A percentile compares a stretch with the other conserved stretches of the same genome.
These are phyloP conservation scores for Poecilia picta DNA, from an alignment of 2,797 vertebrate genomes.

Conservation along the genomic window DNA sequence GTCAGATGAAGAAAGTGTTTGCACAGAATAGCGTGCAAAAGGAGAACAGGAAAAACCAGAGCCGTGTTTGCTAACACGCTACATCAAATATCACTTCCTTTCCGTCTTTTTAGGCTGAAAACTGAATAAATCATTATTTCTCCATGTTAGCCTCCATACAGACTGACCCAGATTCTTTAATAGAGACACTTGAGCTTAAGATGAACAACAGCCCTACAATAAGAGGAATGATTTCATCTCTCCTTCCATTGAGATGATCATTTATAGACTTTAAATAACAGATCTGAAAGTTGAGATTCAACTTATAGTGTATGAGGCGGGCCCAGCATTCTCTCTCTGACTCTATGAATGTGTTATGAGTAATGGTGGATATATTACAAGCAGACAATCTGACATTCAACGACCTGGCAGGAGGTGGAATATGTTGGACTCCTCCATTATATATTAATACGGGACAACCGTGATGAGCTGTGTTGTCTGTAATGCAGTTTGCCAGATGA, in stretches of 20 bases:
- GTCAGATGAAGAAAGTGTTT: constrained; percentile 5
- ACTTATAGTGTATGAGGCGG: neutral
- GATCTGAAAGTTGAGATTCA: neutral
- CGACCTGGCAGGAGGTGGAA: constrained; percentile 34
- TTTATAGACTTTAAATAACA: neutral
- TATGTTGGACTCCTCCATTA: constrained; percentile 3
- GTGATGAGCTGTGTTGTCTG: constrained; percentile 21
- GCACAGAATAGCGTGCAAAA: constrained; percentile 17
- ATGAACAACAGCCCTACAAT: neutral
- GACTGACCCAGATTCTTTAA: constrained; percentile 38
- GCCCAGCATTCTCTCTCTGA: neutral
- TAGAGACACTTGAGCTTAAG: neutral
- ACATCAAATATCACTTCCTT: constrained; percentile 59
- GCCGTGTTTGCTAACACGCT: constrained; percentile 25
- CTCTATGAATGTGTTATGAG: constrained; percentile 15
- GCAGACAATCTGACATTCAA: constrained; percentile 14
- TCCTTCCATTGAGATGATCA: neutral
- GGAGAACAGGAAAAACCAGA: constrained; percentile 13
- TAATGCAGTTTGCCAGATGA: constrained; percentile 13
- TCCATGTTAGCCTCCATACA: constrained; percentile 17
- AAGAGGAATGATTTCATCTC: neutral
- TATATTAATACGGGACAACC: constrained; percentile 24
- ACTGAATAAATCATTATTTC: constrained; percentile 61
- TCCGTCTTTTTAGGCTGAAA: constrained; percentile 46
- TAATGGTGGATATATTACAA: constrained; percentile 19